These are phyloP conservation scores for Ivindomyrus marchei DNA, from an alignment of 2,113 vertebrate genomes.

Conservation along the genomic window DNA sequence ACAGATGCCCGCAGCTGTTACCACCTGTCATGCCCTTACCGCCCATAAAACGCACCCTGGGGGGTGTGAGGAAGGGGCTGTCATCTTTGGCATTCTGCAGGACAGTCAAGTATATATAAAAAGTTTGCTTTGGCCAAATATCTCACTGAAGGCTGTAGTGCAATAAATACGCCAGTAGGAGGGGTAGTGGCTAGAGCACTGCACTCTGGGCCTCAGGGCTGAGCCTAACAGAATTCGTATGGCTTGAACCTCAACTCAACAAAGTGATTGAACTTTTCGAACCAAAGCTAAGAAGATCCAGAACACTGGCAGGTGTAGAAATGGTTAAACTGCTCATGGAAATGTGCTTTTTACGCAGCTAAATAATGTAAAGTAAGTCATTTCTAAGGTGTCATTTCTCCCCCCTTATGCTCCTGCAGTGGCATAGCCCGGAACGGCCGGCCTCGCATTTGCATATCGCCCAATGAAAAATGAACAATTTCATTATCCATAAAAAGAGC, in stretches of 20 bases:
- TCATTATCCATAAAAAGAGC: conserved; percentile 5
- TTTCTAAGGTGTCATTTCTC: not conserved
- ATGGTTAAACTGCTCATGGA: not conserved
- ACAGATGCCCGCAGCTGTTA: not conserved
- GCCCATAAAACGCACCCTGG: not conserved
- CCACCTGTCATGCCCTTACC: not conserved
- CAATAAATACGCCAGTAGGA: not conserved
- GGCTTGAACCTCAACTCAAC: not conserved
- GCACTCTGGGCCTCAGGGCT: not conserved
- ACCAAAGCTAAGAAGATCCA: not conserved
- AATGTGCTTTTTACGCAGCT: not conserved
- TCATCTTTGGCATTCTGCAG: not conserved
- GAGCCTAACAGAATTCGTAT: not conserved
- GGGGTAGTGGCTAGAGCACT: not conserved
- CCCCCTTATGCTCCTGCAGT: not conserved
- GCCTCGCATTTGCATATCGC: not conserved
- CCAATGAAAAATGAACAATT: conserved; percentile 9
- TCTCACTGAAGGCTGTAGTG: not conserved
- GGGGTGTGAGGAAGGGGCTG: not conserved
- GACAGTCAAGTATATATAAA: not conserved
- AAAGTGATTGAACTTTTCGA: not conserved
- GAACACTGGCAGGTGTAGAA: not conserved
- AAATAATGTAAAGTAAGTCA: not conserved
- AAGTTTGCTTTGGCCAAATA: not conserved
- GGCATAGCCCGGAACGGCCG: not conserved